Percentiles rank a stretch among this genome's conserved stretches.
Evolutionary conservation across 2,113 vertebrate genomes (phyloP).

Genomic region (Martes martes): DNA sequence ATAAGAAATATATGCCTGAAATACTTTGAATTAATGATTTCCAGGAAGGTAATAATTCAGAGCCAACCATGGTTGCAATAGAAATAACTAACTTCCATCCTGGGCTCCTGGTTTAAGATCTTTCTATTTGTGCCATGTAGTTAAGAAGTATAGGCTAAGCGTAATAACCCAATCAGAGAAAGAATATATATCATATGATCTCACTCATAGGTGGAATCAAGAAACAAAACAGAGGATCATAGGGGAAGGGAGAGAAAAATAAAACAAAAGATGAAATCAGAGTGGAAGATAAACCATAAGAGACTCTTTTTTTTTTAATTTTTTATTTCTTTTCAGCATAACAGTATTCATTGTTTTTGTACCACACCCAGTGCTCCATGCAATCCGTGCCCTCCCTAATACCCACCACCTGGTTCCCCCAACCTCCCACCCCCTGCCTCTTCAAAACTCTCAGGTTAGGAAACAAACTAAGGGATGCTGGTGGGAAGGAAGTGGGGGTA

Average conservation of each 20-base stretch:
- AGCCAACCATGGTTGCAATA: neutral
- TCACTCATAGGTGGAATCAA: no score
- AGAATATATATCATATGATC: no score
- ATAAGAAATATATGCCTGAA: neutral
- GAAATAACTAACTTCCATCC: neutral
- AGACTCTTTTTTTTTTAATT: neutral
- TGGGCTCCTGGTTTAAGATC: slow-evolving; percentile 23
- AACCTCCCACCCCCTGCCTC: no score
- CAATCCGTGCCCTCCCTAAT: no score
- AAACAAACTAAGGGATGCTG: neutral
- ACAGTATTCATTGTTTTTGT: no score
- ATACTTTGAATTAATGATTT: neutral
- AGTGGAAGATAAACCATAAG: no score
- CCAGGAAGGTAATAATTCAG: slow-evolving; percentile 1
- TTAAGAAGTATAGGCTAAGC: neutral
- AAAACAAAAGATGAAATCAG: no score
- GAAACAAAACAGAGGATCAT: no score
- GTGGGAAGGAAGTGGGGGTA: neutral
- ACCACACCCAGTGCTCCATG: no score
- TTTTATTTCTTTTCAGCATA: no score
- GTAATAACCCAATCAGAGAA: neutral
- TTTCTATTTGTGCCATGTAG: neutral
- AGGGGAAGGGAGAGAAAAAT: no score
- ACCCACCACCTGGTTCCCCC: no score
- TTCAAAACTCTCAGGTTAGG: neutral